These are phyloP conservation scores for Aquatica leii DNA, from an alignment of 2,888 invertebrate species.

Conservation along the genomic window DNA sequence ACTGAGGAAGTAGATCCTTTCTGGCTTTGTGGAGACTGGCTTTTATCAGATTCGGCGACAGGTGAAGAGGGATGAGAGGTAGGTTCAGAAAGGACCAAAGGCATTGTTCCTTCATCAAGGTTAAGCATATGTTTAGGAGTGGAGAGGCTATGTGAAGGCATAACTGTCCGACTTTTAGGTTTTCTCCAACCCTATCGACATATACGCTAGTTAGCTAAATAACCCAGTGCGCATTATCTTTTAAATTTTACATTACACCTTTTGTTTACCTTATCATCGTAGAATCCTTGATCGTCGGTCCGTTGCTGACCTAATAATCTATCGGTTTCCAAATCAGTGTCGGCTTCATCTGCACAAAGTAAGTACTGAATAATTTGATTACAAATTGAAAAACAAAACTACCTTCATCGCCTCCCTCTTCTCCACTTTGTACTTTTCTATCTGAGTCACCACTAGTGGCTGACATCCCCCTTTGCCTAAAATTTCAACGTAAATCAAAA, in stretches of 20 bases:
- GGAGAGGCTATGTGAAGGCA: slow-evolving; percentile 68
- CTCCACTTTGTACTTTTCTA: slow-evolving; percentile 73
- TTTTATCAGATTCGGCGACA: slow-evolving; percentile 64
- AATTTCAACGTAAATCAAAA: slow-evolving; percentile 12
- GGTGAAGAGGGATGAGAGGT: slow-evolving; percentile 61
- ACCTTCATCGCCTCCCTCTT: slow-evolving; percentile 66
- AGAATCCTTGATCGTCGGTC: slow-evolving; percentile 92
- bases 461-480: slow-evolving; percentile 66
- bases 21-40: slow-evolving; percentile 62
- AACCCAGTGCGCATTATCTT: not conserved
- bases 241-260: not conserved
- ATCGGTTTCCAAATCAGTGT: slow-evolving; percentile 98
- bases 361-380: slow-evolving; percentile 12
- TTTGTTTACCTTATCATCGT: slow-evolving; percentile 79
- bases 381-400: slow-evolving; percentile 21
- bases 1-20: slow-evolving; percentile 64
- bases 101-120: slow-evolving; percentile 58
- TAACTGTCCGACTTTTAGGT: slow-evolving; percentile 78
- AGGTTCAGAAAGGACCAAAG: slow-evolving; percentile 57
- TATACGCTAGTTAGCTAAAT: slow-evolving; percentile 47
- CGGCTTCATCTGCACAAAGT: slow-evolving; percentile 91
- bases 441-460: slow-evolving; percentile 68
- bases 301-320: slow-evolving; percentile 92
- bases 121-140: slow-evolving; percentile 65
- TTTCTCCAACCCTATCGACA: slow-evolving; percentile 77